Evolutionary conservation across 2,888 invertebrate genomes (phyloP).

Genomic region (Drosophila phalerata): DNA sequence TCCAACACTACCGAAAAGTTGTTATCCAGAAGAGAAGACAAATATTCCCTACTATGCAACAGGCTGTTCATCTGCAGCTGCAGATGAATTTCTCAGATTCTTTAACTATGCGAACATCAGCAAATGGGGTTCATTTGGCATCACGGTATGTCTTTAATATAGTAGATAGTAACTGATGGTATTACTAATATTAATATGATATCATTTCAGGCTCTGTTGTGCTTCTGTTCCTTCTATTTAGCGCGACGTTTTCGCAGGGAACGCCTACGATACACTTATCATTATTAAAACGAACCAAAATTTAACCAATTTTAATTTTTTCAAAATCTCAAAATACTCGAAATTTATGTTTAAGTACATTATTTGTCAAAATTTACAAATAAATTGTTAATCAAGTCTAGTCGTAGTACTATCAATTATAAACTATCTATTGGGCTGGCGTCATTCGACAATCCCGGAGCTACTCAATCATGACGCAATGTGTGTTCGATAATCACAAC

Average conservation of each 20-base stretch:
- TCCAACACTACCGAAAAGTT: conserved; percentile 61
- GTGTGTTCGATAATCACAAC: conserved; percentile 48
- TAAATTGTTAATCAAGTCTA: conserved; percentile 16
- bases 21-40: conserved; percentile 53
- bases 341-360: conserved; percentile 4
- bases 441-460: conserved; percentile 16
- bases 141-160: conserved; percentile 58
- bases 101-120: conserved; percentile 60
- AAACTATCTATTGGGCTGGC: conserved; percentile 26
- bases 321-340: conserved; percentile 8
- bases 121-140: conserved; percentile 66
- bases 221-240: conserved; percentile 71
- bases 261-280: conserved; percentile 55
- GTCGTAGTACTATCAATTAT: conserved; percentile 12
- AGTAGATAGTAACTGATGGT: too few species aligned
- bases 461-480: conserved; percentile 54
- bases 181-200: background rate
- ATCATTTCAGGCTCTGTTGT: conserved; percentile 65
- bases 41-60: conserved; percentile 38
- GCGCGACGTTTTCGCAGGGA: conserved; percentile 74
- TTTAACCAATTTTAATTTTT: background rate
- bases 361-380: conserved; percentile 10
- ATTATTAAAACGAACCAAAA: conserved; percentile 53
- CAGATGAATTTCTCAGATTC: conserved; percentile 47
- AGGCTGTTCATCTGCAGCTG: conserved; percentile 69